A percentile compares a stretch with the other conserved stretches of the same genome.
phyloP scores from a whole-genome alignment of 2,797 vertebrate genomes.

The Bufotes viridis region DNA sequence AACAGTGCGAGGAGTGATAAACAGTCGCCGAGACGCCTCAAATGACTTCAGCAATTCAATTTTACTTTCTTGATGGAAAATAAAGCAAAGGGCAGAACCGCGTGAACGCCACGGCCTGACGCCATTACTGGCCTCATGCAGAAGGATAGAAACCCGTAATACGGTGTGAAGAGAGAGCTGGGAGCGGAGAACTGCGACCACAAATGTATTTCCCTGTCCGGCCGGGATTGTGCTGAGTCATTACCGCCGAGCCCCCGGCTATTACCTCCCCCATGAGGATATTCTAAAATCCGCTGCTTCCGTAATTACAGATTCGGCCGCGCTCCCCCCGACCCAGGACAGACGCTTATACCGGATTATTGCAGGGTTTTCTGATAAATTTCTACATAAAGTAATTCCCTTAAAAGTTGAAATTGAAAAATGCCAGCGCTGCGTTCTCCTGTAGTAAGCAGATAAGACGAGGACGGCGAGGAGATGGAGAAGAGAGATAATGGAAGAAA shows the following conservation, averaged over 20 bases:
- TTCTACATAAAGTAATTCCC: conserved; percentile 11
- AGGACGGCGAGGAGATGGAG: neutral
- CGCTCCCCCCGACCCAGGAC: conserved; percentile 37
- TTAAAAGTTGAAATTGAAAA: conserved; percentile 30
- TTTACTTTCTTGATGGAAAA: conserved; percentile 54
- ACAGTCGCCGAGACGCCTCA: conserved; percentile 39
- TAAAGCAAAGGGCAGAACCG: conserved; percentile 45
- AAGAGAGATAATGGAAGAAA: conserved; percentile 1
- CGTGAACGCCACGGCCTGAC: neutral
- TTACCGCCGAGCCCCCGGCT: neutral
- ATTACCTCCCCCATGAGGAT: conserved; percentile 5
- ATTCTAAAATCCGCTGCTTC: conserved; percentile 29
- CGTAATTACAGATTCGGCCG: conserved; percentile 15
- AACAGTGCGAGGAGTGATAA: conserved; percentile 32
- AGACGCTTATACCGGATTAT: conserved; percentile 5
- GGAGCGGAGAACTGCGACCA: neutral
- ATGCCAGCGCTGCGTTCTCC: conserved; percentile 2
- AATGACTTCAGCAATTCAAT: conserved; percentile 53
- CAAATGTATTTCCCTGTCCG: conserved; percentile 17
- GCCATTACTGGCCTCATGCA: conserved; percentile 25
- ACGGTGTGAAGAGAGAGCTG: conserved; percentile 36
- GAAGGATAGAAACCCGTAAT: conserved; percentile 27
- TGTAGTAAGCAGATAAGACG: conserved; percentile 7
- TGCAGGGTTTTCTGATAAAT: conserved; percentile 12
- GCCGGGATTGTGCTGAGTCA: conserved; percentile 29